Evolutionary conservation across 2,888 invertebrate species (phyloP).

Genomic region (Drosophila meridionalis): DNA sequence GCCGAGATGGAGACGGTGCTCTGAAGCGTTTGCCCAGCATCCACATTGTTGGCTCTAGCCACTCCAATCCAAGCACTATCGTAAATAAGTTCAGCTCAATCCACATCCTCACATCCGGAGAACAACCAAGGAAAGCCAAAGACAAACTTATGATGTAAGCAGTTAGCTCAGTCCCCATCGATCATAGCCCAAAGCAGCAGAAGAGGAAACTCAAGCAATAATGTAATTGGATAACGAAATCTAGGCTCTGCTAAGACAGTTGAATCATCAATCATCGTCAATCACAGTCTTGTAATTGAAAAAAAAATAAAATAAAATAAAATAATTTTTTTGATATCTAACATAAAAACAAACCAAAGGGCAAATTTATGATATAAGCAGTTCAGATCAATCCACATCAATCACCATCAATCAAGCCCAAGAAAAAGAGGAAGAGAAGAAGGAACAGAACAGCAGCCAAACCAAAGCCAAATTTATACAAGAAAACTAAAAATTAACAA

Average conservation of each 20-base stretch:
- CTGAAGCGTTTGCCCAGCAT: slow-evolving; percentile 58
- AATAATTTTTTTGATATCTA: neutral
- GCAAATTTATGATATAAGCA: slow-evolving; percentile 3
- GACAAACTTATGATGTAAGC: neutral
- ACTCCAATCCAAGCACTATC: slow-evolving; percentile 14
- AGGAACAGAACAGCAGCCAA: slow-evolving; percentile 21
- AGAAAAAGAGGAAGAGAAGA: slow-evolving; percentile 22
- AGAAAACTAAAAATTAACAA: slow-evolving; percentile 18
- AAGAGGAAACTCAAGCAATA: neutral
- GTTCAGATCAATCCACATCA: slow-evolving; percentile 7
- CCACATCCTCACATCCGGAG: neutral
- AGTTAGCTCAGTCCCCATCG: neutral
- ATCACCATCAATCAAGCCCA: slow-evolving; percentile 7
- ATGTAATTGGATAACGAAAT: neutral
- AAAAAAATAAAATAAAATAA: neutral
- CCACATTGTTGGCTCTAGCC: slow-evolving; percentile 21
- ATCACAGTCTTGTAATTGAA: slow-evolving; percentile 9
- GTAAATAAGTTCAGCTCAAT: slow-evolving; percentile 40
- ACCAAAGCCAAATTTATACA: slow-evolving; percentile 31
- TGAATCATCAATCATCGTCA: slow-evolving; percentile 20
- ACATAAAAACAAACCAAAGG: neutral
- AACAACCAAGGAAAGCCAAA: slow-evolving; percentile 11
- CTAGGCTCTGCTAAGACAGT: neutral
- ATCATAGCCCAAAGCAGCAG: neutral
- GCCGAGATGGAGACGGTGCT: slow-evolving; percentile 97